Conservation (phyloP, 1,140 invertebrate genomes). For the Lutraria rhynchaena region DNA sequence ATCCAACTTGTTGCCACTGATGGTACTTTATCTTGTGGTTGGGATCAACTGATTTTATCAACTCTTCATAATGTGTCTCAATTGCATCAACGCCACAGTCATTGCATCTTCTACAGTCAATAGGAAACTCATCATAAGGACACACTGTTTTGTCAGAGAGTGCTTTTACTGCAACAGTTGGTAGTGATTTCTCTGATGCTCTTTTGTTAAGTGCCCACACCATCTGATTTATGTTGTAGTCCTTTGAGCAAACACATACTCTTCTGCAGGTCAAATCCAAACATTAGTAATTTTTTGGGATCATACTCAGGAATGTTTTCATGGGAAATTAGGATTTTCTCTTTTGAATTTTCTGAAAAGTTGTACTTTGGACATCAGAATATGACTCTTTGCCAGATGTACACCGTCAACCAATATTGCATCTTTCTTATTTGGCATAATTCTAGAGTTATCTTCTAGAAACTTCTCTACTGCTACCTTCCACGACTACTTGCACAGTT, state of each 20-base stretch:
- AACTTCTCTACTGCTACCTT: too few relatives aligned
- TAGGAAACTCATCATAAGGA: conserved; percentile 24
- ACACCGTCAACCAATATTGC: too few relatives aligned
- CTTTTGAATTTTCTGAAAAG: too few relatives aligned
- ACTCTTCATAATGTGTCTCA: conserved; percentile 12
- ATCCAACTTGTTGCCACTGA: conserved; percentile 14
- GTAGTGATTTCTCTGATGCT: neutral
- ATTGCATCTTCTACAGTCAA: conserved; percentile 13
- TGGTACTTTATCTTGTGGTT: conserved; percentile 8
- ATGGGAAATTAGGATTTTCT: too few relatives aligned
- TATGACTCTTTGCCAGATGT: too few relatives aligned
- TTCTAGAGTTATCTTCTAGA: too few relatives aligned
- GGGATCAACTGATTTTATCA: neutral
- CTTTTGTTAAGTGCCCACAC: conserved; percentile 37
- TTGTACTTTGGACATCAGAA: too few relatives aligned
- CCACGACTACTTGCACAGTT: too few relatives aligned
- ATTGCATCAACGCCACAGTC: conserved; percentile 12
- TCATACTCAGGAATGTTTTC: conserved; percentile 35
- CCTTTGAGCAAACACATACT: conserved; percentile 50
- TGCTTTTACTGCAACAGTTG: conserved; percentile 4
- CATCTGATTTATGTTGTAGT: conserved; percentile 55
- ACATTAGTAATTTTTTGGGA: conserved; percentile 43
- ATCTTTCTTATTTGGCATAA: too few relatives aligned
- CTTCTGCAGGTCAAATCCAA: conserved; percentile 17
- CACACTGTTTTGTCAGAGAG: conserved; percentile 45